A percentile compares a stretch with the other conserved stretches of the same genome.
These are phyloP conservation scores for Neomorphus geoffroyi DNA, from an alignment of 2,797 vertebrate species.

Conservation along the genomic window DNA sequence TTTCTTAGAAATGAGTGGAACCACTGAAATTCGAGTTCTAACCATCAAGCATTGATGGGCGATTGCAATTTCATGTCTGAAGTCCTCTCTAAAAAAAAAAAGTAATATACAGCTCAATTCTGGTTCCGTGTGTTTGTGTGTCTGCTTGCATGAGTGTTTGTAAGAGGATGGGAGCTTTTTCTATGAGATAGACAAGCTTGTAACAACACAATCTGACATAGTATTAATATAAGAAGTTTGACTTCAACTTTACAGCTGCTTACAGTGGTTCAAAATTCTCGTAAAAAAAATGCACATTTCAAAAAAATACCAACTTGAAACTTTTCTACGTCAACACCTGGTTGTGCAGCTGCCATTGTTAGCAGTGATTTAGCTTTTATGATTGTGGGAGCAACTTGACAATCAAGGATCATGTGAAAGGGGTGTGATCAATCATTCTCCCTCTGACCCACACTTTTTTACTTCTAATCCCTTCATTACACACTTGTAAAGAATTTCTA, in stretches of 20 bases:
- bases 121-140: neutral
- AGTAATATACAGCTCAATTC: neutral
- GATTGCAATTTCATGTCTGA: neutral
- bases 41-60: neutral
- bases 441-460: too few relatives aligned
- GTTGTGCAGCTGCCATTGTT: too few relatives aligned
- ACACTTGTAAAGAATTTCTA: too few relatives aligned
- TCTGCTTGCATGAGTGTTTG: neutral
- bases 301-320: too few relatives aligned
- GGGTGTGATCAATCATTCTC: too few relatives aligned
- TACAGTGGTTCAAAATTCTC: neutral
- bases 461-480: too few relatives aligned
- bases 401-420: too few relatives aligned
- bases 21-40: neutral
- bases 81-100: neutral
- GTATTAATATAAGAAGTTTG: neutral
- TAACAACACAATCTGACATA: neutral
- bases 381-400: too few relatives aligned
- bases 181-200: neutral
- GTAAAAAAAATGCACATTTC: too few relatives aligned
- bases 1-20: neutral
- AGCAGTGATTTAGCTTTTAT: too few relatives aligned
- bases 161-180: neutral
- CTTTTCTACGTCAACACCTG: too few relatives aligned
- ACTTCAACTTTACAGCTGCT: neutral